Evolutionary conservation across 2,113 vertebrate species (phyloP).

Genomic region (Numenius arquata): DNA sequence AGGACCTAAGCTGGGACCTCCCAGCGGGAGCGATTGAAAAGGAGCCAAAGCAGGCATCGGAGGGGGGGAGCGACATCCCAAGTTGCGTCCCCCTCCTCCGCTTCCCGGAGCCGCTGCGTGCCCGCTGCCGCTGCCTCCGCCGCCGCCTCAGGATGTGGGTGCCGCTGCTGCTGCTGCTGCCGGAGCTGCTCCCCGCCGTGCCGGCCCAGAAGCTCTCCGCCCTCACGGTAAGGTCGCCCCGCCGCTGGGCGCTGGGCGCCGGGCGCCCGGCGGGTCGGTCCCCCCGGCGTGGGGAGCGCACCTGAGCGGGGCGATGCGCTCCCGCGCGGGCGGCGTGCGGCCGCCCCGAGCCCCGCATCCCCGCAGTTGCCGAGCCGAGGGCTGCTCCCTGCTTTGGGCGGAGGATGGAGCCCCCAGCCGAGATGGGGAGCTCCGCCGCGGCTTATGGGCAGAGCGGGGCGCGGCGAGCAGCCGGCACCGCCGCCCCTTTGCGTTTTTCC

Average conservation of each 20-base stretch:
- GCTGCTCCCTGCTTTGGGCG: background rate
- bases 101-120: background rate
- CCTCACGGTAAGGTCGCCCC: conserved; percentile 70
- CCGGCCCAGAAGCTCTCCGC: conserved; percentile 76
- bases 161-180: conserved; percentile 62
- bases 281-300: background rate
- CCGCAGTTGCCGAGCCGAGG: too few relatives aligned
- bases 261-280: background rate
- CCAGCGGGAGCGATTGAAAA: background rate
- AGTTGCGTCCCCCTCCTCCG: background rate
- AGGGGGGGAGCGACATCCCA: background rate
- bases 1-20: background rate
- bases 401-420: background rate
- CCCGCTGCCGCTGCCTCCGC: background rate
- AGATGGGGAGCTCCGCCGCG: background rate
- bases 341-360: background rate
- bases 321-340: background rate
- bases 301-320: background rate
- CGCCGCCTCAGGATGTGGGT: conserved; percentile 64
- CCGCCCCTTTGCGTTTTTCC: background rate
- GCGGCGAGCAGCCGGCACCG: background rate
- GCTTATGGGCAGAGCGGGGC: background rate
- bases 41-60: background rate
- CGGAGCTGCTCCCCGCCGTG: conserved; percentile 54
- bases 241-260: background rate